Conservation (phyloP, 2,113 vertebrate species). For the Polypterus senegalus region DNA sequence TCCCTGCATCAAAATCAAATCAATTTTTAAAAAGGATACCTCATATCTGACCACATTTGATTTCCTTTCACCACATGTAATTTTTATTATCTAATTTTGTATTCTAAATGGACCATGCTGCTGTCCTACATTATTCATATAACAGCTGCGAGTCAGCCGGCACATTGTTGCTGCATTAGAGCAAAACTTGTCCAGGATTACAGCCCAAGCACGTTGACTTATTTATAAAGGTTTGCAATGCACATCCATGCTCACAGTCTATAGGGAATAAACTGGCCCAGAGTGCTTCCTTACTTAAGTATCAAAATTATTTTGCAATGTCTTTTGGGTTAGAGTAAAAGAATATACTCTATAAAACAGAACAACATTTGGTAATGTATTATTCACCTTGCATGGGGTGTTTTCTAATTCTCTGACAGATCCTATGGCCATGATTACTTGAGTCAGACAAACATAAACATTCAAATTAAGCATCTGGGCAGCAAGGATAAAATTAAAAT, state of each 20-base stretch:
- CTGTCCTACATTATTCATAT: conserved; percentile 55
- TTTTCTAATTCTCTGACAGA: not conserved
- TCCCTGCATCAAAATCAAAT: not conserved
- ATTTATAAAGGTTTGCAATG: conserved; percentile 49
- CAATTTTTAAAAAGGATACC: not conserved
- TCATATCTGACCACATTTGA: conserved; percentile 55
- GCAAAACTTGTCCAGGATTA: conserved; percentile 50
- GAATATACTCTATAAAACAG: not conserved
- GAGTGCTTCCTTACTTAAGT: conserved; percentile 36
- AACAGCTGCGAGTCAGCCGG: conserved; percentile 60
- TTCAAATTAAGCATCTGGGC: not conserved
- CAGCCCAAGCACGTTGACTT: conserved; percentile 57
- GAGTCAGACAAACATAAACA: not conserved
- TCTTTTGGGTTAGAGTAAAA: not conserved
- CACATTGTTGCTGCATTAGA: conserved; percentile 54
- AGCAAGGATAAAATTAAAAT: too few relatives aligned
- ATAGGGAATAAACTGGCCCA: conserved; percentile 45
- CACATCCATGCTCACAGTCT: conserved; percentile 52
- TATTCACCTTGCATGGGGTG: not conserved
- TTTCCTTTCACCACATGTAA: conserved; percentile 50
- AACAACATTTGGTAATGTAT: not conserved
- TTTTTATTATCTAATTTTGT: conserved; percentile 64
- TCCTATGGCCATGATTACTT: not conserved
- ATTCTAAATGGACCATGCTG: conserved; percentile 42
- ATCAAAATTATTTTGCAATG: not conserved